Evolutionary conservation across 2,888 invertebrate species (phyloP).

Genomic region (Xylota segnis): DNA sequence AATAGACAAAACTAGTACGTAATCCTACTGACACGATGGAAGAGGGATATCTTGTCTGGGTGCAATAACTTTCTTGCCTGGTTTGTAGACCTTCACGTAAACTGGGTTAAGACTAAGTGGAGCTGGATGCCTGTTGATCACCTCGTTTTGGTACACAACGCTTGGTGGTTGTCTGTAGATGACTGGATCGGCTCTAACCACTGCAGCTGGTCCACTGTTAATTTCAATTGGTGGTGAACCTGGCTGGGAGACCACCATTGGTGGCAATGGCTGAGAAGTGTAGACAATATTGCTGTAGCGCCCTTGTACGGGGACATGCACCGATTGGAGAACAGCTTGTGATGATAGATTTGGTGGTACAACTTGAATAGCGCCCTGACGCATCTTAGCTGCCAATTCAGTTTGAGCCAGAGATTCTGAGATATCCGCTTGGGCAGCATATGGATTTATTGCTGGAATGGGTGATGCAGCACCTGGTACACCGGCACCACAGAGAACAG

Average conservation of each 20-base stretch:
- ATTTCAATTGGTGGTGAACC: constrained; percentile 81
- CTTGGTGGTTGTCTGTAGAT: constrained; percentile 83
- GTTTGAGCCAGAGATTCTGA: constrained; percentile 81
- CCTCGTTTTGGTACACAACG: constrained; percentile 83
- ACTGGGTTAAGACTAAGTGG: constrained; percentile 83
- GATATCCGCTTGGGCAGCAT: constrained; percentile 79
- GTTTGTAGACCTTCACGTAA: constrained; percentile 83
- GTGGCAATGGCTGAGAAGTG: constrained; percentile 82
- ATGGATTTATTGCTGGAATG: constrained; percentile 55
- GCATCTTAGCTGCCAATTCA: constrained; percentile 81
- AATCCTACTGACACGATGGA: constrained; percentile 7
- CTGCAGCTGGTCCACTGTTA: constrained; percentile 82
- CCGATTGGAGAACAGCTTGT: constrained; percentile 81
- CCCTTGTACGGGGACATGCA: constrained; percentile 81
- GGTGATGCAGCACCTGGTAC: constrained; percentile 46
- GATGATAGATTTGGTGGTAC: constrained; percentile 82
- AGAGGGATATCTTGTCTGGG: constrained; percentile 32
- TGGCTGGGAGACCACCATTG: constrained; percentile 82
- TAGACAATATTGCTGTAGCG: constrained; percentile 82
- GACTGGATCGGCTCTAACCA: constrained; percentile 82
- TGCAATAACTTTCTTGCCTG: constrained; percentile 82
- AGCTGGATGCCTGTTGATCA: constrained; percentile 83
- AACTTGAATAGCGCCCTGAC: constrained; percentile 81
- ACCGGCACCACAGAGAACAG: constrained; percentile 38
- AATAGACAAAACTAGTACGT: neutral